Evolutionary conservation across 1,140 invertebrate species (phyloP), one percentile per base, ranked within the genome.

Genomic region (Mya arenaria): DNA sequence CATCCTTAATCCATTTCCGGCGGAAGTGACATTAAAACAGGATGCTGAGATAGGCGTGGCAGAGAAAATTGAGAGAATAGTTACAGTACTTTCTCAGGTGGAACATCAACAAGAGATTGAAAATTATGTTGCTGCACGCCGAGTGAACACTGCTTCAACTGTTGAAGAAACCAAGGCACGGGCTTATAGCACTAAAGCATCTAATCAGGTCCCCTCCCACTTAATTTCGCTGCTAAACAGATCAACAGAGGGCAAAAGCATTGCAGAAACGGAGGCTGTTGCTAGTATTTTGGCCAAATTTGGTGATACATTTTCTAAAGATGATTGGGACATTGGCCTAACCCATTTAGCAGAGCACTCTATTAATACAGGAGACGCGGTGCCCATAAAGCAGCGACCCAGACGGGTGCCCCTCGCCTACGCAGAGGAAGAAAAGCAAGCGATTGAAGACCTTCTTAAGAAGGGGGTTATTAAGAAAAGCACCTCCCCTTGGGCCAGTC

Each of bases 1-100:
- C 6, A 39, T 74, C 15, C 32, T 74, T n/a, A 74, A 74, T 30
- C 71, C 71, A 1, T 74, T 74, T 28, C 55, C 34, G 13, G 25
- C 19, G 4, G 52, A 58, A n/a, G 30, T n/a, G n/a, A n/a, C n/a
- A n/a, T n/a, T n/a, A n/a, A n/a, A n/a, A n/a, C n/a, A n/a, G n/a
- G n/a, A n/a, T n/a, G n/a, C n/a, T n/a, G n/a, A n/a, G n/a, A n/a
- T n/a, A n/a, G n/a, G n/a, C n/a, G n/a, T n/a, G n/a, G n/a, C n/a
- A n/a, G n/a, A n/a, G n/a, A n/a, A n/a, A n/a, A n/a, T n/a, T n/a
- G n/a, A n/a, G n/a, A n/a, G n/a, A n/a, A n/a, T n/a, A n/a, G n/a
- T n/a, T n/a, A n/a, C n/a, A n/a, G n/a, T n/a, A n/a, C n/a, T n/a
- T n/a, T n/a, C n/a, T n/a, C n/a, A n/a, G n/a, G n/a, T n/a, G n/a